Percentiles rank a stretch among this genome's conserved stretches.
Evolutionary conservation across 2,797 vertebrate species (phyloP).

Genomic region (Acanthiza pusilla): DNA sequence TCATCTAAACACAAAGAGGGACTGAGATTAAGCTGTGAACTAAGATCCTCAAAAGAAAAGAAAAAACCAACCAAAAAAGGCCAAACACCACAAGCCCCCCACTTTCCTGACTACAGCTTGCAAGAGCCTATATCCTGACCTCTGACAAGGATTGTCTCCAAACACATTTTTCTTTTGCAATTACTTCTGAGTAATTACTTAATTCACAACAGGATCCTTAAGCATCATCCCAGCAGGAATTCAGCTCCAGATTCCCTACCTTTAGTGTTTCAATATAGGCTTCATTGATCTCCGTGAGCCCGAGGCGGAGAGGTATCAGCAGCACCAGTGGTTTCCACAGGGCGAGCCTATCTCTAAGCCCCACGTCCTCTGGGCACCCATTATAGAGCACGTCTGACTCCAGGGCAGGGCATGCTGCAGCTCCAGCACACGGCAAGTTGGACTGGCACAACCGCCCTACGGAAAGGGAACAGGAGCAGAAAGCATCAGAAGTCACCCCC

Average conservation of each 20-base stretch:
- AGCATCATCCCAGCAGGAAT: background rate
- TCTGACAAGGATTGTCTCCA: background rate
- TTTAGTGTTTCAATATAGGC: slow-evolving; percentile 97
- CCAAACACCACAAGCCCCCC: too few species aligned
- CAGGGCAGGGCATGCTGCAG: slow-evolving; percentile 58
- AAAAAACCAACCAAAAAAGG: background rate
- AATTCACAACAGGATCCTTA: background rate
- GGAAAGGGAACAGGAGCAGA: slow-evolving; percentile 2
- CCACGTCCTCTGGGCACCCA: slow-evolving; percentile 80
- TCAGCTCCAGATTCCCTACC: slow-evolving; percentile 69
- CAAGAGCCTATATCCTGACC: background rate
- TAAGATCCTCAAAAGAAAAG: background rate
- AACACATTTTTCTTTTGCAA: background rate
- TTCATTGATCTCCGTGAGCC: slow-evolving; percentile 95
- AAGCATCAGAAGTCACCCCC: background rate
- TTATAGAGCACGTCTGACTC: slow-evolving; percentile 78
- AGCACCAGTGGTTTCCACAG: slow-evolving; percentile 93
- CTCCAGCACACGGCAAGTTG: slow-evolving; percentile 70
- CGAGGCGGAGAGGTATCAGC: slow-evolving; percentile 94
- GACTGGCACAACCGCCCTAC: slow-evolving; percentile 88
- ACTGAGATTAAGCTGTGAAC: background rate
- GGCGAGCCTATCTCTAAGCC: slow-evolving; percentile 70
- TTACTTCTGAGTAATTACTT: background rate
- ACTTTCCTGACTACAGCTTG: background rate
- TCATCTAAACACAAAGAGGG: background rate